These are phyloP conservation scores for Chinchilla lanigera DNA, from an alignment of 2,113 vertebrate genomes.

Conservation along the genomic window DNA sequence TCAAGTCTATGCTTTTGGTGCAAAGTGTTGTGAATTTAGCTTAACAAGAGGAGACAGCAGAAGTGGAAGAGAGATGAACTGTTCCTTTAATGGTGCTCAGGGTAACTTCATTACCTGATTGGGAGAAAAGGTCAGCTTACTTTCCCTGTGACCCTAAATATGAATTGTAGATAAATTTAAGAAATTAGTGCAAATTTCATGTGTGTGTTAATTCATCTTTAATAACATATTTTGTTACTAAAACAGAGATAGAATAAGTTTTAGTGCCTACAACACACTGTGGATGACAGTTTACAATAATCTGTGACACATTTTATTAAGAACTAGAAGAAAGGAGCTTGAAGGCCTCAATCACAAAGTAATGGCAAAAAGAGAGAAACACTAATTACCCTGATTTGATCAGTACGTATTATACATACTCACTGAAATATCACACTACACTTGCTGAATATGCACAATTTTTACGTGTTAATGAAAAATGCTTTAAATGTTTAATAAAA, in stretches of 20 bases:
- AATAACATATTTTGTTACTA: neutral
- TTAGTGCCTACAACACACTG: neutral
- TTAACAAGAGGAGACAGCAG: neutral
- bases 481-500: too few species aligned
- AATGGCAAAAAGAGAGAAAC: neutral
- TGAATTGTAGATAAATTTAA: constrained; percentile 46
- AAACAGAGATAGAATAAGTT: neutral
- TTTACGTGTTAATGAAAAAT: neutral
- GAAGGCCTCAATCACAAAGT: neutral
- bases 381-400: neutral
- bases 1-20: constrained; percentile 38
- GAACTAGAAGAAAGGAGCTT: neutral
- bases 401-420: neutral
- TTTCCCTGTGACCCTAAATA: neutral
- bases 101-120: neutral
- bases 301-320: neutral
- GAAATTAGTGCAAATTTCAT: constrained; percentile 38
- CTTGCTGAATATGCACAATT: neutral
- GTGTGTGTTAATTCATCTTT: neutral
- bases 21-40: constrained; percentile 41
- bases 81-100: neutral
- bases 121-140: constrained; percentile 15
- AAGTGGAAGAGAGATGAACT: neutral
- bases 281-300: neutral
- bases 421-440: neutral